phyloP scores from a whole-genome alignment of 2,888 invertebrate species.

The Rotaria sp. region DNA sequence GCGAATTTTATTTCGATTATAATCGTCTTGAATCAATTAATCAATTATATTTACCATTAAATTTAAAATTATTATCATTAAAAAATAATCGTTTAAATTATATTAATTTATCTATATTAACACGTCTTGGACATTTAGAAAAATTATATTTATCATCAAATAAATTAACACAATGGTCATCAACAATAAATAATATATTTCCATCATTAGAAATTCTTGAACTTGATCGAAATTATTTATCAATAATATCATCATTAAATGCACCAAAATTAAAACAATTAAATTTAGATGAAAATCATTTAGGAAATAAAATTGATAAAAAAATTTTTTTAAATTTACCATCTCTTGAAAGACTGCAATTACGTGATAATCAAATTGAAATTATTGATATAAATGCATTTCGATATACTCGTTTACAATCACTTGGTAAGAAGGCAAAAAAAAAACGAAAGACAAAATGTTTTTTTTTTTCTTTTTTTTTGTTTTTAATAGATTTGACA shows the following conservation, averaged over 20 bases:
- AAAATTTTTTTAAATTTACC: background rate
- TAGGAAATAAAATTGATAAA: background rate
- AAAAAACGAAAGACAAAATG: background rate
- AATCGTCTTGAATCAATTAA: conserved; percentile 1
- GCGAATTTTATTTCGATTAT: conserved; percentile 20
- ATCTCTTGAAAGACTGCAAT: background rate
- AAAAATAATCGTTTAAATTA: conserved; percentile 17
- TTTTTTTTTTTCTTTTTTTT: background rate
- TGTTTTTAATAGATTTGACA: background rate
- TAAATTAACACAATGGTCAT: background rate
- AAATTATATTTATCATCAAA: conserved; percentile 20
- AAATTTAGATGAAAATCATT: conserved; percentile 27
- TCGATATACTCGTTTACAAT: conserved; percentile 16
- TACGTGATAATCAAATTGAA: conserved; percentile 21
- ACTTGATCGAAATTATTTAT: conserved; percentile 13
- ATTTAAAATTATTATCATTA: conserved; percentile 15
- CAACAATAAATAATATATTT: background rate
- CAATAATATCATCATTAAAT: background rate
- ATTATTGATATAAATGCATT: background rate
- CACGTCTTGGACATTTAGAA: background rate
- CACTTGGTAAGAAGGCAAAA: background rate
- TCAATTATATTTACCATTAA: conserved; percentile 13
- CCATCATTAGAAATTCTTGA: conserved; percentile 23
- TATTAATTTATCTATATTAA: background rate
- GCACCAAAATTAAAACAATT: conserved; percentile 29